A percentile compares a stretch with the other conserved stretches of the same genome.
Evolutionary conservation across 2,888 invertebrate species (phyloP).

Genomic region (Calameuta pallipes): DNA sequence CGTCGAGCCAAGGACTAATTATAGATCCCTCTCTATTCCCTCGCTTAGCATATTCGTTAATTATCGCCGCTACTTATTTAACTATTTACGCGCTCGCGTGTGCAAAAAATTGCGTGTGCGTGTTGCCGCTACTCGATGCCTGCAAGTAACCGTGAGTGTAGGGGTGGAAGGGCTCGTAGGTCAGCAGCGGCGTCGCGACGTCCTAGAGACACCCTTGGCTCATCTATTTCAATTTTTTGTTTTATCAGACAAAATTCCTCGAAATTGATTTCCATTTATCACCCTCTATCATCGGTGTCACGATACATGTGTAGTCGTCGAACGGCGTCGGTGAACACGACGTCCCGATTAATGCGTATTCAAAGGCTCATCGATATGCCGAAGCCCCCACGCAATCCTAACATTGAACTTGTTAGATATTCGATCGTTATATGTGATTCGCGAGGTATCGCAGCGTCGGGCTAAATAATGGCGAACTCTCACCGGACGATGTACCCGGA

Average conservation of each 20-base stretch:
- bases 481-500: slow-evolving; percentile 9
- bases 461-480: slow-evolving; percentile 37
- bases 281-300: neutral
- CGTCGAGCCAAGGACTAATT: slow-evolving; percentile 46
- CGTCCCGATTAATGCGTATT: slow-evolving; percentile 46
- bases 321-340: neutral
- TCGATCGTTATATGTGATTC: slow-evolving; percentile 12
- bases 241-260: neutral
- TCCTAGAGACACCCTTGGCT: slow-evolving; percentile 8
- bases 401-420: slow-evolving; percentile 31
- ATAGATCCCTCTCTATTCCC: slow-evolving; percentile 52
- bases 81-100: slow-evolving; percentile 33
- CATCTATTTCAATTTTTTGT: slow-evolving; percentile 8
- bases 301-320: neutral
- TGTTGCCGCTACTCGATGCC: slow-evolving; percentile 9
- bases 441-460: slow-evolving; percentile 16
- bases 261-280: neutral
- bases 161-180: neutral
- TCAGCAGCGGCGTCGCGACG: slow-evolving; percentile 15
- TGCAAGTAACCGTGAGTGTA: neutral
- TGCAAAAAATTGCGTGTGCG: slow-evolving; percentile 38
- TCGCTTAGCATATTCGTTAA: slow-evolving; percentile 60
- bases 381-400: slow-evolving; percentile 44
- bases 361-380: slow-evolving; percentile 48
- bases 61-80: slow-evolving; percentile 42